Percentiles rank a stretch among this genome's conserved stretches.
phyloP scores from a whole-genome alignment of 2,888 invertebrate genomes.

The Gryllus longicercus region DNA sequence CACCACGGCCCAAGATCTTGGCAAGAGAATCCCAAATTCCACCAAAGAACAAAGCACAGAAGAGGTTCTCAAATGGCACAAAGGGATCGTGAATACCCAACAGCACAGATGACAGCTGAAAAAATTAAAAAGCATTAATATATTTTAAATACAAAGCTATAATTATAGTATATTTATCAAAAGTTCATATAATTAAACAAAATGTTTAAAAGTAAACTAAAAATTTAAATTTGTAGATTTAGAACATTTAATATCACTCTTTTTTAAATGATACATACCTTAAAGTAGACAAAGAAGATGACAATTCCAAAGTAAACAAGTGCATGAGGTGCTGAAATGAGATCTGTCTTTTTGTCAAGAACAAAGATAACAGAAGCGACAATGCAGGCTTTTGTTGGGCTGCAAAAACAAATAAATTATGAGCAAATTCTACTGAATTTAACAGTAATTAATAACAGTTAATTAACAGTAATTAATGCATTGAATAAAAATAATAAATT shows the following conservation, averaged over 20 bases:
- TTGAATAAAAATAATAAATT: background rate
- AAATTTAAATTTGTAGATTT: background rate
- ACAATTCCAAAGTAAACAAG: constrained; percentile 96
- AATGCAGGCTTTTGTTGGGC: constrained; percentile 94
- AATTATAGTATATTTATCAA: constrained; percentile 7
- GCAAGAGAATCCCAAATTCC: constrained; percentile 98
- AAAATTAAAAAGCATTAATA: constrained; percentile 18
- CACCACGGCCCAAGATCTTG: constrained; percentile 78
- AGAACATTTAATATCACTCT: background rate
- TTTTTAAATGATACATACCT: constrained; percentile 51
- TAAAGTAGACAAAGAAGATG: constrained; percentile 95
- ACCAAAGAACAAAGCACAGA: constrained; percentile 94
- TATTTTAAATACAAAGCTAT: background rate
- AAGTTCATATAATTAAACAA: background rate
- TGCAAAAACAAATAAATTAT: constrained; percentile 50
- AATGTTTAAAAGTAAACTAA: background rate
- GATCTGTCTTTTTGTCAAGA: constrained; percentile 92
- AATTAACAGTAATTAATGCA: background rate
- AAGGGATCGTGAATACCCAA: constrained; percentile 98
- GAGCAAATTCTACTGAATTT: background rate
- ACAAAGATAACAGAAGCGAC: constrained; percentile 95
- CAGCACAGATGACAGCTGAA: constrained; percentile 84
- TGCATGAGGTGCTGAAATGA: constrained; percentile 94
- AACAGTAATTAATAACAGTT: background rate
- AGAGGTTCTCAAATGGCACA: constrained; percentile 96